Percentiles rank a stretch among this genome's conserved stretches.
These are phyloP conservation scores for Nibea coibor DNA, from an alignment of 2,113 vertebrate species.

Conservation along the genomic window DNA sequence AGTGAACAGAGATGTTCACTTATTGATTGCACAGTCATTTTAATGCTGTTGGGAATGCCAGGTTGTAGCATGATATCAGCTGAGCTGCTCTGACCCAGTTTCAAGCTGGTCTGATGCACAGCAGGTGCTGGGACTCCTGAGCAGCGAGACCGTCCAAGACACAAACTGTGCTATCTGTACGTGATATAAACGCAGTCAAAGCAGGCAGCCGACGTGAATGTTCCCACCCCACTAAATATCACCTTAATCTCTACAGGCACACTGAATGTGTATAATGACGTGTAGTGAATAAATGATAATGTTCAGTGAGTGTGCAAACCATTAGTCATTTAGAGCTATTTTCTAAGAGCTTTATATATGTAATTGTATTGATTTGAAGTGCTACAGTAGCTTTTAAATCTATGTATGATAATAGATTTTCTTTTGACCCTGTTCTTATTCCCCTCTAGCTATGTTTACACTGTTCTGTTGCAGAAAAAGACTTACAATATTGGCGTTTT, in stretches of 20 bases:
- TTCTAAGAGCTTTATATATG: no score
- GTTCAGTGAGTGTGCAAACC: no score
- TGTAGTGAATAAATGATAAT: not conserved
- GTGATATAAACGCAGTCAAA: conserved; percentile 1
- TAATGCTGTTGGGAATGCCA: not conserved
- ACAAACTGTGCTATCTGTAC: conserved; percentile 11
- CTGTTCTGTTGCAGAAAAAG: not conserved
- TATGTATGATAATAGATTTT: not conserved
- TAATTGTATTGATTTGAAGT: no score
- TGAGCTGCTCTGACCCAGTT: conserved; percentile 26
- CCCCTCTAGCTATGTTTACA: not conserved
- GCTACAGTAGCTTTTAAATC: not conserved
- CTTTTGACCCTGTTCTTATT: not conserved
- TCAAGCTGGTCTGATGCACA: conserved; percentile 19
- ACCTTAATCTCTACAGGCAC: not conserved
- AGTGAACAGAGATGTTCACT: conserved; percentile 17
- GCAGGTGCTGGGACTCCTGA: conserved; percentile 22
- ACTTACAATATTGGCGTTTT: not conserved
- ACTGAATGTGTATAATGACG: not conserved
- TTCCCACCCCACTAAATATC: not conserved
- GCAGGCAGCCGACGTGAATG: not conserved
- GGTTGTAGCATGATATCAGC: conserved; percentile 7
- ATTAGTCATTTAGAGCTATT: no score
- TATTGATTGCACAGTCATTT: conserved; percentile 14
- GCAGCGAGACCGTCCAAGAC: not conserved